phyloP scores from a whole-genome alignment of 2,797 vertebrate species.

The Smutsia gigantea region DNA sequence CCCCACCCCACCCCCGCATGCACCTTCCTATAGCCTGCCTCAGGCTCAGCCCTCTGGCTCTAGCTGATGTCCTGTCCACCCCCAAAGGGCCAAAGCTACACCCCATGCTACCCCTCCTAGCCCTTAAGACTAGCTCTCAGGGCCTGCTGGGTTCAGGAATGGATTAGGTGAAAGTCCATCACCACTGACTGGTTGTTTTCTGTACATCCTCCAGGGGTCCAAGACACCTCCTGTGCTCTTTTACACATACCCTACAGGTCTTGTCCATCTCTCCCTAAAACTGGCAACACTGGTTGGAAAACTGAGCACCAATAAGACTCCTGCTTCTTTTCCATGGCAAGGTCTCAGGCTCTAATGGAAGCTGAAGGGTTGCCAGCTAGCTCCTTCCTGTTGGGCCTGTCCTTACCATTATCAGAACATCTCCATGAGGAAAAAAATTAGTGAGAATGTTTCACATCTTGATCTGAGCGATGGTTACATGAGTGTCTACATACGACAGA shows the following conservation, averaged over 20 bases:
- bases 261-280: neutral
- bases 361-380: neutral
- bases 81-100: neutral
- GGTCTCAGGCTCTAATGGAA: neutral
- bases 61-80: neutral
- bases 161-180: neutral
- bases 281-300: neutral
- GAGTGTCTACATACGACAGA: no score
- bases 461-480: no score
- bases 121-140: neutral
- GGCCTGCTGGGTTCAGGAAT: neutral
- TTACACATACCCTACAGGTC: neutral
- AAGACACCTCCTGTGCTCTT: neutral
- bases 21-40: neutral
- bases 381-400: neutral
- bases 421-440: neutral
- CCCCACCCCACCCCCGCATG: rapidly evolving
- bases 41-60: neutral
- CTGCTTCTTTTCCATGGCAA: neutral
- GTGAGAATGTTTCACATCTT: no score
- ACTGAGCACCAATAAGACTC: neutral
- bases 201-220: neutral
- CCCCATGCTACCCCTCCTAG: neutral
- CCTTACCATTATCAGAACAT: neutral
- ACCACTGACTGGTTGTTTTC: neutral